Evolutionary conservation across 2,113 vertebrate genomes (phyloP).

Genomic region (Hiodon alosoides): DNA sequence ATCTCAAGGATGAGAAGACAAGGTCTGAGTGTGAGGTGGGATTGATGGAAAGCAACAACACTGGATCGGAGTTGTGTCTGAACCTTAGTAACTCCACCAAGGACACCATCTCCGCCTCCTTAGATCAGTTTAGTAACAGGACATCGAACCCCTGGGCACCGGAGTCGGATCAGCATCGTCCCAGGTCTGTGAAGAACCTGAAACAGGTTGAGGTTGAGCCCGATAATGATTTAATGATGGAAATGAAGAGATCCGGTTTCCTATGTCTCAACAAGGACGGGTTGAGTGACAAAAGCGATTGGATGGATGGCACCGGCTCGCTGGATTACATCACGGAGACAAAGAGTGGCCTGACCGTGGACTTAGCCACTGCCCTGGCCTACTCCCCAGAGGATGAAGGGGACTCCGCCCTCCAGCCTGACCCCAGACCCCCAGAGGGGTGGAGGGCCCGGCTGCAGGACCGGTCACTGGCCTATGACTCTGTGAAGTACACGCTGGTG

Average conservation of each 20-base stretch:
- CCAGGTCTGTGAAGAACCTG: conserved; percentile 3
- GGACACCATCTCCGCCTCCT: conserved; percentile 67
- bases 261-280: conserved; percentile 58
- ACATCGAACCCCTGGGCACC: conserved; percentile 29
- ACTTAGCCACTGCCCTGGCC: conserved; percentile 69
- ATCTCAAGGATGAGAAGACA: conserved; percentile 32
- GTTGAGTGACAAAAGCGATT: conserved; percentile 59
- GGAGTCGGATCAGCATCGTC: conserved; percentile 40
- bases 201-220: conserved; percentile 51
- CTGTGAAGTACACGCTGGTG: conserved; percentile 89
- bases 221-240: conserved; percentile 61
- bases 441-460: conserved; percentile 55
- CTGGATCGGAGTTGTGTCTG: conserved; percentile 55
- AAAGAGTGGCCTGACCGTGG: conserved; percentile 62
- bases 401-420: conserved; percentile 56
- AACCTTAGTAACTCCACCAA: conserved; percentile 73
- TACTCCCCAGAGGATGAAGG: conserved; percentile 75
- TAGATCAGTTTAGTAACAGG: conserved; percentile 46
- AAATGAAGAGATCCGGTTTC: conserved; percentile 55
- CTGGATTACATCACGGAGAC: conserved; percentile 63
- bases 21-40: conserved; percentile 23
- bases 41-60: neutral
- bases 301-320: conserved; percentile 39
- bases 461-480: conserved; percentile 75
- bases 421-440: conserved; percentile 44